Evolutionary conservation across 2,113 vertebrate species (phyloP), one percentile per base, ranked within the genome.

Genomic region (Halcyon malimbica): DNA sequence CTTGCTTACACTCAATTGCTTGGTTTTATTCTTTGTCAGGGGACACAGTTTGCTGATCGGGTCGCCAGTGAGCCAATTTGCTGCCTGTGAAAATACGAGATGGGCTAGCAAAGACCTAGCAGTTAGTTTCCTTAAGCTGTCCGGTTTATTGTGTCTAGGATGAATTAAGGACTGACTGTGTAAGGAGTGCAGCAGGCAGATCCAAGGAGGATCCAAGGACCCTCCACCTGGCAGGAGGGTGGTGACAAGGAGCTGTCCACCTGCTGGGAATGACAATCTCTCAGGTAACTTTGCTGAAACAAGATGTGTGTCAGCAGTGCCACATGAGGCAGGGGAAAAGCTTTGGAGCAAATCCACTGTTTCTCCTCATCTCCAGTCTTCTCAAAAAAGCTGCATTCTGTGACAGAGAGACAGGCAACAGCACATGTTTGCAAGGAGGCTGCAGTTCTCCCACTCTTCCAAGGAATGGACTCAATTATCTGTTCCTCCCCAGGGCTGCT

Each of bases 11-110:
- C 11, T 20, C 57, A 2, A 2, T 20, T 44, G 14, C 9, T 57
- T 54, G 39, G 41, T 1, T 0, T 53, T 74, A 2, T 35, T 35
- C 53, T 71, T 64, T 39, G 19, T 46, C 2, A 1, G 44, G 83
- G 26, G 51, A 74, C 1, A 74, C 1, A 2, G 62, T 5, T 0
- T 6, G 59, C 26, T 70, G 33, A 57, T 37, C 76, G 69, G 62
- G 57, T 20, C 85, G 33, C 31, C 70, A 79, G 53, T 73, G 54
- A 31, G 12, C 51, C 50, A 53, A 2, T 53, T 69, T 77, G 18
- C n/a, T 92, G 71, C 15, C 37, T 20, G 11, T 44, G 57, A 73
- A 89, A 92, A 63, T 31, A 89, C 1, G 24, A 73, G 35, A 70
- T 26, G 16, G 8, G 13, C 26, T 46, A 37, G 28, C 14, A 57